A percentile compares a stretch with the other conserved stretches of the same genome.
Evolutionary conservation across 2,113 vertebrate genomes (phyloP).

Genomic region (Columba livia): DNA sequence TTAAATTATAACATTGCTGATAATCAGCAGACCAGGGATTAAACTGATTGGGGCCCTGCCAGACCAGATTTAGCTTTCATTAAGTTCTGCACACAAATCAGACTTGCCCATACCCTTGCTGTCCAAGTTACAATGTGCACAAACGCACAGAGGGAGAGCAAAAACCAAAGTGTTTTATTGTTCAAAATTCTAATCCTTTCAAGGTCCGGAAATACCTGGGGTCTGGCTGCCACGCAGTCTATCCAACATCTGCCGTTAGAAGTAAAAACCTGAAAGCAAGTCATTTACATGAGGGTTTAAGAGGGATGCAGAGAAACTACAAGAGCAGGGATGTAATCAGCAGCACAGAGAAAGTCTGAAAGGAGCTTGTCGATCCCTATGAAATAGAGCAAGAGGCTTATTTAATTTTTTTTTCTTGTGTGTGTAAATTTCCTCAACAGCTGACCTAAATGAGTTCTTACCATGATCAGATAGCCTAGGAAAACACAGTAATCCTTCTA

Average conservation of each 20-base stretch:
- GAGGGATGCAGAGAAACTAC: constrained; percentile 10
- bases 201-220: constrained; percentile 57
- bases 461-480: constrained; percentile 72
- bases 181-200: constrained; percentile 63
- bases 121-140: background rate
- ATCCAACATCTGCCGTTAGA: constrained; percentile 26
- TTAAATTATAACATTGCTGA: constrained; percentile 69
- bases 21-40: constrained; percentile 67
- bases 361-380: constrained; percentile 33
- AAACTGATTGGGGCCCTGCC: constrained; percentile 61
- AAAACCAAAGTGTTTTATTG: constrained; percentile 22
- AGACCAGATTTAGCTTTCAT: constrained; percentile 60
- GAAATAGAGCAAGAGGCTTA: constrained; percentile 56
- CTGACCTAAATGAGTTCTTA: constrained; percentile 76
- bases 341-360: constrained; percentile 21
- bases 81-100: constrained; percentile 52
- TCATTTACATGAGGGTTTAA: constrained; percentile 63
- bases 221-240: background rate
- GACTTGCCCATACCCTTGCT: constrained; percentile 12
- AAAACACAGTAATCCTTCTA: constrained; percentile 77
- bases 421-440: constrained; percentile 71
- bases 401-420: constrained; percentile 34
- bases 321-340: constrained; percentile 40
- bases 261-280: constrained; percentile 31
- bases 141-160: constrained; percentile 1